Percentiles rank a stretch among this genome's conserved stretches.
Evolutionary conservation across 2,888 invertebrate species (phyloP).

Genomic region (Galerucella pusilla): DNA sequence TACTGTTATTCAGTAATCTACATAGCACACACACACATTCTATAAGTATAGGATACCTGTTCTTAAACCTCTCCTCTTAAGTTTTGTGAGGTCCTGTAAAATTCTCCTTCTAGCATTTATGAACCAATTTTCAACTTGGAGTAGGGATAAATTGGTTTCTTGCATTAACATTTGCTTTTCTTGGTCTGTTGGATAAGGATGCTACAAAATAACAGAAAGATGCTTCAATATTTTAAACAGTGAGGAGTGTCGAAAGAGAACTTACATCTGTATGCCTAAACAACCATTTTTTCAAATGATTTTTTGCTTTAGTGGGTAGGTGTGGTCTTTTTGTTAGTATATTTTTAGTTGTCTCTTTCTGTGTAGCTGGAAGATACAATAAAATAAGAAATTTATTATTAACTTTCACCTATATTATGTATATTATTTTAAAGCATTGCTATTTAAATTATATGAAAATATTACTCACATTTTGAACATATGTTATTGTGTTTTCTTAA

Average conservation of each 20-base stretch:
- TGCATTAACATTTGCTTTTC: constrained; percentile 57
- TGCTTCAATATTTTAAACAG: too few species aligned
- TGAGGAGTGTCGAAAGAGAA: background rate
- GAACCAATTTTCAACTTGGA: constrained; percentile 56
- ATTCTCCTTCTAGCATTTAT: constrained; percentile 55
- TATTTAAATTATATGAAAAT: background rate
- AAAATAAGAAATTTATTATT: constrained; percentile 5
- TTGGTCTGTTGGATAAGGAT: constrained; percentile 56
- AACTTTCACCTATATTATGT: background rate
- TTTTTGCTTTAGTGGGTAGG: constrained; percentile 56
- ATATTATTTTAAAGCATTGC: background rate
- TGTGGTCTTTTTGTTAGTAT: constrained; percentile 54
- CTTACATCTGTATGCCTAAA: constrained; percentile 57
- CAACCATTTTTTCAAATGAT: constrained; percentile 55
- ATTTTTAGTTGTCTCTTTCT: constrained; percentile 21
- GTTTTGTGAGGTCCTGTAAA: constrained; percentile 52
- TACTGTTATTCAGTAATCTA: too few species aligned
- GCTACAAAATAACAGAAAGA: constrained; percentile 41
- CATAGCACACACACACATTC: too few species aligned
- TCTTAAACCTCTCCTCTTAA: constrained; percentile 45
- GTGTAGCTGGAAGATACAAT: constrained; percentile 14
- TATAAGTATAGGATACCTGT: constrained; percentile 32
- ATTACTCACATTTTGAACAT: constrained; percentile 51
- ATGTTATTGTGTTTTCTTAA: constrained; percentile 53
- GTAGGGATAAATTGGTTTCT: constrained; percentile 54